Conservation (phyloP, 1,140 invertebrate genomes). For the Procambarus clarkii region DNA sequence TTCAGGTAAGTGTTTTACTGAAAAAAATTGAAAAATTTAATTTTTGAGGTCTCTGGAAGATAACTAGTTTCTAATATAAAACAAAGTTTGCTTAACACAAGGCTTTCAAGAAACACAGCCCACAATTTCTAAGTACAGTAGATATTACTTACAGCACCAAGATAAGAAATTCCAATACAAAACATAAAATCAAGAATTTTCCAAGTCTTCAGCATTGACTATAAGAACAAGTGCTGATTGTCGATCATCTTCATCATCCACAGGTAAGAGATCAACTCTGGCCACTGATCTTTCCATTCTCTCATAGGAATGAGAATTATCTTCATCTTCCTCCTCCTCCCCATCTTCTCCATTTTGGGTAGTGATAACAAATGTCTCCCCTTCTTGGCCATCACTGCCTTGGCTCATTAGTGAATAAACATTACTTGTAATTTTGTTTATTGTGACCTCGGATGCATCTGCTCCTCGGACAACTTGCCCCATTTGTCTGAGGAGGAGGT, state of each 20-base stretch:
- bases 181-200: neutral
- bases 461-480: constrained; percentile 7
- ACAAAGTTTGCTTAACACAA: too few species aligned
- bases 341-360: constrained; percentile 50
- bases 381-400: constrained; percentile 35
- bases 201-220: constrained; percentile 56
- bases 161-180: neutral
- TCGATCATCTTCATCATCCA: constrained; percentile 39
- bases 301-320: neutral
- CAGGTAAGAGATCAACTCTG: constrained; percentile 29
- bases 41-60: too few species aligned
- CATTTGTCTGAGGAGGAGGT: constrained; percentile 45
- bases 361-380: constrained; percentile 56
- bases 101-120: too few species aligned
- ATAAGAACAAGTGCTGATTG: constrained; percentile 54
- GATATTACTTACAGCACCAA: neutral
- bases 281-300: neutral
- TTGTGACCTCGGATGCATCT: constrained; percentile 48
- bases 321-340: constrained; percentile 12
- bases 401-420: constrained; percentile 61
- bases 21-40: too few species aligned
- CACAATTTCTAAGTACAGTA: too few species aligned
- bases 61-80: too few species aligned
- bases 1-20: too few species aligned
- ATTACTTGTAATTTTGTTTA: constrained; percentile 53